Conservation (phyloP, 2,797 vertebrate species). For the Artibeus jamaicensis region DNA sequence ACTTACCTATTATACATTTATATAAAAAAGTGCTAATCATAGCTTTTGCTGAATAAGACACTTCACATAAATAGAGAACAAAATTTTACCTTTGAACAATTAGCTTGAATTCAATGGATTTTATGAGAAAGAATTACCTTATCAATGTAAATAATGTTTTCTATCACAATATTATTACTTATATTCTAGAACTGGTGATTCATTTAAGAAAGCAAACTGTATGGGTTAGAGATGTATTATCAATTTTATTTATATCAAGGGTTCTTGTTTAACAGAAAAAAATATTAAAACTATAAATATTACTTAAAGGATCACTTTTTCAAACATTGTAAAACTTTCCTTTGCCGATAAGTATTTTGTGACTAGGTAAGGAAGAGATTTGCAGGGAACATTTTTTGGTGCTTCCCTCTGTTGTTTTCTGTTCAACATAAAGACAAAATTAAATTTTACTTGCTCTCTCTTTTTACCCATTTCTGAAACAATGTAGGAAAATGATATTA, state of each 20-base stretch:
- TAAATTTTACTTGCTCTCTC: not conserved
- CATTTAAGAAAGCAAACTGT: not conserved
- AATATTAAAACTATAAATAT: not conserved
- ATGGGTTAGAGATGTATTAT: not conserved
- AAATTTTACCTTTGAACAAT: slow-evolving; percentile 34
- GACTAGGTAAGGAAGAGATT: not conserved
- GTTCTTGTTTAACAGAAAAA: not conserved
- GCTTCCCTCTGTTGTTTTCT: not conserved
- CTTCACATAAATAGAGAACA: not conserved
- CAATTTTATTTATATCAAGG: not conserved
- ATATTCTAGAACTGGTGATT: not conserved
- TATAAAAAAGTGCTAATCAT: slow-evolving; percentile 14
- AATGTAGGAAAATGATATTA: not conserved
- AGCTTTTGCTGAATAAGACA: slow-evolving; percentile 54
- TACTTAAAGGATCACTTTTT: not conserved
- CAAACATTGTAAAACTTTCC: not conserved
- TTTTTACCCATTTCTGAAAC: not conserved
- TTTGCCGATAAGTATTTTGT: not conserved
- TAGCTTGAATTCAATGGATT: not conserved
- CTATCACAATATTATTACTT: not conserved
- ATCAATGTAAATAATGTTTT: not conserved
- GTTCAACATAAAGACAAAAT: not conserved
- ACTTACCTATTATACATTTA: not conserved
- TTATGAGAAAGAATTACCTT: not conserved
- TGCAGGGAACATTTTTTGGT: not conserved